Conservation (phyloP, 2,797 vertebrate species). For the Oryzias dopingdopingensis region DNA sequence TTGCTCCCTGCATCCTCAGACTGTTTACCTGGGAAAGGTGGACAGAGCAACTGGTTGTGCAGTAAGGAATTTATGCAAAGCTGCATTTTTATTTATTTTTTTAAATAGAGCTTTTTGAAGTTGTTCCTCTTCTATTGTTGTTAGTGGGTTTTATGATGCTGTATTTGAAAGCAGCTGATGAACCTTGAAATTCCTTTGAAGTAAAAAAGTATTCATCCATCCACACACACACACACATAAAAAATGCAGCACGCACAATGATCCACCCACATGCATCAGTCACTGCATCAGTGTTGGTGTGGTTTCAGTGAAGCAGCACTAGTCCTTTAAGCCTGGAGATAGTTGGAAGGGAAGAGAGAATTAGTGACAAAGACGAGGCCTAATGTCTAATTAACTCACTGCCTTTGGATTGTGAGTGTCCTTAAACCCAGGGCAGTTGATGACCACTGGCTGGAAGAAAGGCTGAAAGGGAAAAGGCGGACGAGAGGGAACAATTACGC, state of each 20-base stretch:
- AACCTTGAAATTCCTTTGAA: too few species aligned
- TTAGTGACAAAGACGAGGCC: conserved; percentile 40
- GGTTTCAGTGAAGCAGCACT: conserved; percentile 42
- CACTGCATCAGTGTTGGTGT: not conserved
- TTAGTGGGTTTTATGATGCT: too few species aligned
- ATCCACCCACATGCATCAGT: not conserved
- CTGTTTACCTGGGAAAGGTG: too few species aligned
- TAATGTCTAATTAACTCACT: conserved; percentile 61
- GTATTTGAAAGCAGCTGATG: too few species aligned
- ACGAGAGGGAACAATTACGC: conserved; percentile 2
- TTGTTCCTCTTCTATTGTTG: too few species aligned
- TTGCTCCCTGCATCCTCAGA: too few species aligned
- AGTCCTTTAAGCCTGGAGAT: conserved; percentile 31
- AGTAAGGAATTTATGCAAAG: too few species aligned
- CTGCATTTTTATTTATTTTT: too few species aligned
- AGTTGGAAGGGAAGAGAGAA: conserved; percentile 29
- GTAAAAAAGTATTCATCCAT: too few species aligned
- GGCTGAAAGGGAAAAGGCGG: not conserved
- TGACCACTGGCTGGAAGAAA: conserved; percentile 38
- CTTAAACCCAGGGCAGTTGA: conserved; percentile 57
- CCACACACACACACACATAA: not conserved
- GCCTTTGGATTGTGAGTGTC: conserved; percentile 55
- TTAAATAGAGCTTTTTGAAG: too few species aligned
- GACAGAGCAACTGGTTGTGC: too few species aligned
- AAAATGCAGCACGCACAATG: not conserved